phyloP scores from a whole-genome alignment of 2,113 vertebrate genomes.

The Pluvialis apricaria region DNA sequence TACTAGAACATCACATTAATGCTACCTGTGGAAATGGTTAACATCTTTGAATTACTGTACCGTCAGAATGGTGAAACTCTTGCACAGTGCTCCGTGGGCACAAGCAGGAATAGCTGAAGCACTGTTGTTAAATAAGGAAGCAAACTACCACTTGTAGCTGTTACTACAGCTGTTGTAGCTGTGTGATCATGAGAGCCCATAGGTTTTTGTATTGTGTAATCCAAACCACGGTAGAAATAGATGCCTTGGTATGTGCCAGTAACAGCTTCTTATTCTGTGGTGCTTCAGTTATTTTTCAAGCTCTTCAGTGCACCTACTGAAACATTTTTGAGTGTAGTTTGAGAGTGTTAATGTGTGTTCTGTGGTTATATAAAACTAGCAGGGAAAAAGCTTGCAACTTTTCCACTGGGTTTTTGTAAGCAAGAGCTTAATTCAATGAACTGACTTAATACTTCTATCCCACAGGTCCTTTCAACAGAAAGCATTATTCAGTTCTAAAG shows the following conservation, averaged over 20 bases:
- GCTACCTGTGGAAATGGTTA: not conserved
- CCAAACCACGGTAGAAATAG: not conserved
- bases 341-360: not conserved
- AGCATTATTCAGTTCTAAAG: not conserved
- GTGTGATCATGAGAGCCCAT: not conserved
- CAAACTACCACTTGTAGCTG: not conserved
- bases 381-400: not conserved
- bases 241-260: not conserved
- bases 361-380: not conserved
- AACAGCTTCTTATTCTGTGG: not conserved
- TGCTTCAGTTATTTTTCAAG: not conserved
- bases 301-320: not conserved
- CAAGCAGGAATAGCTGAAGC: not conserved
- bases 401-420: not conserved
- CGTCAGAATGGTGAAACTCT: not conserved
- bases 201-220: not conserved
- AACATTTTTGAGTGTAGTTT: not conserved
- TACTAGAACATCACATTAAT: not conserved
- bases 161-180: not conserved
- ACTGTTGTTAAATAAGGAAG: not conserved
- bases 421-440: not conserved
- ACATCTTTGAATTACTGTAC: not conserved
- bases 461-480: not conserved
- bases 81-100: not conserved
- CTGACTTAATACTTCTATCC: not conserved